Conservation (phyloP, 2,888 invertebrate species). For the Schizotus pectinicornis region DNA sequence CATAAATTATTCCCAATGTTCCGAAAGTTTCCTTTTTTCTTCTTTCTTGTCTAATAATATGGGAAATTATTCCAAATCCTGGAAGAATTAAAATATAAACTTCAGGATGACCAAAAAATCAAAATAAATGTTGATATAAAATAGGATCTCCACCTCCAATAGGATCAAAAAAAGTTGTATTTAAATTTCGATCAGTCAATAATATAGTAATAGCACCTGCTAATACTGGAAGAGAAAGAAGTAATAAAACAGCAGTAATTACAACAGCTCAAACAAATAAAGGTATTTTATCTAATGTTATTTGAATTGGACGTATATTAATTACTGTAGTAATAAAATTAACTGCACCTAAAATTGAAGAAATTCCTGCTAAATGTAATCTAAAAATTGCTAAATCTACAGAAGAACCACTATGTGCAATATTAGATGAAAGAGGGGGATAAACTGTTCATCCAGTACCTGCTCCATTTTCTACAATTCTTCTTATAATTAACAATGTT, state of each 20-base stretch:
- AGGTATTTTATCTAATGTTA: constrained; percentile 70
- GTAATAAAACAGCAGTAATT: constrained; percentile 68
- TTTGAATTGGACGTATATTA: constrained; percentile 70
- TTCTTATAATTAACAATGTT: constrained; percentile 63
- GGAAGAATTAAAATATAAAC: constrained; percentile 87
- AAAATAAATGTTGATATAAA: constrained; percentile 83
- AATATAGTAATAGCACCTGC: constrained; percentile 83
- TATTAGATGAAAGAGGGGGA: constrained; percentile 69
- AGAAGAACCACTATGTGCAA: constrained; percentile 70
- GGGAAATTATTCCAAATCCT: constrained; percentile 82
- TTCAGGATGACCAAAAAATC: constrained; percentile 89
- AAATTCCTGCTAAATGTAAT: constrained; percentile 75
- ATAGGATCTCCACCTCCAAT: constrained; percentile 81
- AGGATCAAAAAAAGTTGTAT: constrained; percentile 83
- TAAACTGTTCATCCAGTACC: constrained; percentile 84
- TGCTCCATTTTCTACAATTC: constrained; percentile 71
- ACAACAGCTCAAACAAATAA: constrained; percentile 78
- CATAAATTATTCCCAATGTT: constrained; percentile 78
- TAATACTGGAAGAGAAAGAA: constrained; percentile 76
- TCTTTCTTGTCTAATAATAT: constrained; percentile 77
- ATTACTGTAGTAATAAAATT: constrained; percentile 81
- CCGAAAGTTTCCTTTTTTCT: constrained; percentile 79
- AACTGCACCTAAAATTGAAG: constrained; percentile 76
- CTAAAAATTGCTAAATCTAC: constrained; percentile 81
- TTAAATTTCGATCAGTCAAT: constrained; percentile 79